A percentile compares a stretch with the other conserved stretches of the same genome.
phyloP scores from a whole-genome alignment of 2,113 vertebrate species.

The Gavia stellata region DNA sequence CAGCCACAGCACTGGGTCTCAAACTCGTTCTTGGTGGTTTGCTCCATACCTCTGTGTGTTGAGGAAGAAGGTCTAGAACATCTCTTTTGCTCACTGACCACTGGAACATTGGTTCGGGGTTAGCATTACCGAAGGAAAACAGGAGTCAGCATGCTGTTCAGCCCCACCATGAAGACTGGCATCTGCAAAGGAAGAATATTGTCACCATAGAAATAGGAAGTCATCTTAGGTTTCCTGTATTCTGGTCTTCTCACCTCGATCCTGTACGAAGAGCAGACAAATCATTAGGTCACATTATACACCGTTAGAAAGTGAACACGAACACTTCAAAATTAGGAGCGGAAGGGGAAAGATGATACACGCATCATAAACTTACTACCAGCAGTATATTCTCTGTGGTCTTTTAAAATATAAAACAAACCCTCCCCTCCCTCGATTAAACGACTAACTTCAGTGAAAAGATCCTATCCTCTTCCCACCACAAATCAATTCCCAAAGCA shows the following conservation, averaged over 20 bases:
- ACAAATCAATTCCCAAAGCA: neutral
- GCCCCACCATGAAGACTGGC: constrained; percentile 71
- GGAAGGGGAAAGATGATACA: neutral
- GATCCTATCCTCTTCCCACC: neutral
- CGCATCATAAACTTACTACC: neutral
- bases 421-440: neutral
- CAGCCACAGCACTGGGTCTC: neutral
- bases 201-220: neutral
- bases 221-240: neutral
- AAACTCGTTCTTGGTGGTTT: neutral
- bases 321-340: neutral
- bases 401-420: neutral
- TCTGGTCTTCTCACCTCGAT: neutral
- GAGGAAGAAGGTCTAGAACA: constrained; percentile 63
- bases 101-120: constrained; percentile 62
- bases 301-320: neutral
- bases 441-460: neutral
- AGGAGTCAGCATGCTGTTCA: constrained; percentile 69
- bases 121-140: constrained; percentile 70
- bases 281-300: neutral
- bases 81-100: constrained; percentile 73
- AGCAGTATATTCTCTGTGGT: neutral
- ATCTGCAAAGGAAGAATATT: constrained; percentile 51
- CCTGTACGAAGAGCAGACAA: neutral
- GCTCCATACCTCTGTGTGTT: constrained; percentile 60